Evolutionary conservation across 2,113 vertebrate species (phyloP).

Genomic region (Bos taurus): DNA sequence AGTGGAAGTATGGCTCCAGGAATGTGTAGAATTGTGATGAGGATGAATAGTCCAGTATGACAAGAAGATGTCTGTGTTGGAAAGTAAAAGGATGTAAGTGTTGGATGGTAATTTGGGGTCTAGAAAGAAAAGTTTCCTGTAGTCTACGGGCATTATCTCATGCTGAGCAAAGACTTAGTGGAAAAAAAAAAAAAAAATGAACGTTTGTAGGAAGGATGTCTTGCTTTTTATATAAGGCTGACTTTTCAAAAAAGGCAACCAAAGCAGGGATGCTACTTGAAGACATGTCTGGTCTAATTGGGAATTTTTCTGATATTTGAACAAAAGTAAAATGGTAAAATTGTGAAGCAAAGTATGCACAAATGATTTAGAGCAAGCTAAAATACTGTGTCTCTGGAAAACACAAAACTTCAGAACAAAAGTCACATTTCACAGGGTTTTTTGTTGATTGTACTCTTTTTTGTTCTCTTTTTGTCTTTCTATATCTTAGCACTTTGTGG

Average conservation of each 20-base stretch:
- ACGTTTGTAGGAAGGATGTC: not conserved
- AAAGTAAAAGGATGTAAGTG: not conserved
- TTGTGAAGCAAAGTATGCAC: not conserved
- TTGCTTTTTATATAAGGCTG: not conserved
- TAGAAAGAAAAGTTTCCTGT: not conserved
- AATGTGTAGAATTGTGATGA: not conserved
- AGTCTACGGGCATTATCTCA: not conserved
- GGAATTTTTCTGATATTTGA: not conserved
- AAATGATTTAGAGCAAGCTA: not conserved
- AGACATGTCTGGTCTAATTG: not conserved
- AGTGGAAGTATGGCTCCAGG: not conserved
- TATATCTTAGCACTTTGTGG: not conserved
- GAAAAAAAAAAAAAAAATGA: not conserved
- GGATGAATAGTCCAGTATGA: not conserved
- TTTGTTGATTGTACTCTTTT: not conserved
- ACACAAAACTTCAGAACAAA: not conserved
- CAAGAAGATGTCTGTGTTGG: not conserved
- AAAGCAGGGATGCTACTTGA: not conserved
- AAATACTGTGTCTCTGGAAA: not conserved
- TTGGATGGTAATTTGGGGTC: not conserved
- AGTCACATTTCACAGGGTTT: not conserved
- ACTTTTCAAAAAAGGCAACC: not conserved
- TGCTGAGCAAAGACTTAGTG: not conserved
- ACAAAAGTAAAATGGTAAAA: not conserved
- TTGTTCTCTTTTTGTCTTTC: not conserved